phyloP scores from a whole-genome alignment of 2,888 invertebrate species.

The Cephus runcator region DNA sequence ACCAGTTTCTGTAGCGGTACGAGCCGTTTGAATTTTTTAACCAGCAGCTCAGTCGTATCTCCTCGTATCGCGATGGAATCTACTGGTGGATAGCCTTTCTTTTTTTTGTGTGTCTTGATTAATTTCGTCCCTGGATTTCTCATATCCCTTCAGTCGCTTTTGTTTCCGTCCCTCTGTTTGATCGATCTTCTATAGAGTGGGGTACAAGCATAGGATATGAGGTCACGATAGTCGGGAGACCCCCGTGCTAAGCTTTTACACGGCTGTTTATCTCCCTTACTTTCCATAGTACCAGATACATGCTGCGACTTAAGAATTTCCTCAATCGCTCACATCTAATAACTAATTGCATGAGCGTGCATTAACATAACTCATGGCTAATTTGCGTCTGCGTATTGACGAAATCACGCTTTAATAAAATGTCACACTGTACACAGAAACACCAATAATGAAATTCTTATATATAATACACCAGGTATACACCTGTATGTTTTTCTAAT shows the following conservation, averaged over 20 bases:
- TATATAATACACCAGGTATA: not conserved
- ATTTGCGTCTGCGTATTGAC: constrained; percentile 2
- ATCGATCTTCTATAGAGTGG: not conserved
- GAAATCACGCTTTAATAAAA: not conserved
- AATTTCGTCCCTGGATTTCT: not conserved
- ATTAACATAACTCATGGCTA: constrained; percentile 2
- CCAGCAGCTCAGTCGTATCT: not conserved
- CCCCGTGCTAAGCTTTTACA: not conserved
- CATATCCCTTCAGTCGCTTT: not conserved
- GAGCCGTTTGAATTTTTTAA: not conserved
- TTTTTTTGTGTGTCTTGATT: not conserved
- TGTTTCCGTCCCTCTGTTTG: not conserved
- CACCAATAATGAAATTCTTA: not conserved
- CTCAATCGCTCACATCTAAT: not conserved
- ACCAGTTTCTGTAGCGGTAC: not conserved
- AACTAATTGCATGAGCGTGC: not conserved
- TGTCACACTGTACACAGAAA: not conserved
- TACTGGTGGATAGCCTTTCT: not conserved
- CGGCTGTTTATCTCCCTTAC: not conserved
- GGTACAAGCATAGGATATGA: not conserved
- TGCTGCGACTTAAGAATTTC: not conserved
- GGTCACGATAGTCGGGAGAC: not conserved
- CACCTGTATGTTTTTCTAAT: not conserved
- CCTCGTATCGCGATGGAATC: not conserved
- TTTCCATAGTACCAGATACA: not conserved